These are phyloP conservation scores for Heliconius cydno DNA, from an alignment of 2,888 invertebrate species.

Conservation along the genomic window DNA sequence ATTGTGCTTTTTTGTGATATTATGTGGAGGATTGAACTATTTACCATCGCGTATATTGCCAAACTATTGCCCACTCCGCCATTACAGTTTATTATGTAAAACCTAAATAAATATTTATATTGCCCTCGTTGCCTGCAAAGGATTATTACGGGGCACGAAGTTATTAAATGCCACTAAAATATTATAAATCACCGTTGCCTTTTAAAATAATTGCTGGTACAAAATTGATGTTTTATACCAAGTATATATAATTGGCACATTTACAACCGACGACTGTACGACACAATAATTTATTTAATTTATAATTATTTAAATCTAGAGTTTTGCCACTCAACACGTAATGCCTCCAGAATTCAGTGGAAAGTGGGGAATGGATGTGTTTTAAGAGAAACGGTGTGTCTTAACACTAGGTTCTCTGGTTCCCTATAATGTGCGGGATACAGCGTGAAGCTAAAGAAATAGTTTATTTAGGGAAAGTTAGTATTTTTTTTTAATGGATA, in stretches of 20 bases:
- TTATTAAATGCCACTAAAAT: conserved; percentile 17
- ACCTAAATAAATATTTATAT: conserved; percentile 11
- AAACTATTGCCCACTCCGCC: not conserved
- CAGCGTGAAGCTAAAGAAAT: no score
- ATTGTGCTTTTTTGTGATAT: no score
- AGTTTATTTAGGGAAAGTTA: no score
- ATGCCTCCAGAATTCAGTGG: no score
- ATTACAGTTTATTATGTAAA: not conserved
- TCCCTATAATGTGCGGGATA: no score
- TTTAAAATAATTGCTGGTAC: conserved; percentile 19
- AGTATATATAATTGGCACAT: not conserved
- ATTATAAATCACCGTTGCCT: conserved; percentile 18
- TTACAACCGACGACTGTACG: conserved; percentile 7
- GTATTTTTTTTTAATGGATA: no score
- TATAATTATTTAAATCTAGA: not conserved
- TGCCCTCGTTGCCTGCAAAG: not conserved
- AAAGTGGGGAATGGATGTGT: no score
- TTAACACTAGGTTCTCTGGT: no score
- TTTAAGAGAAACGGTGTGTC: no score
- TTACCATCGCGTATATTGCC: not conserved
- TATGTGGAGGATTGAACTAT: not conserved
- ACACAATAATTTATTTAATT: not conserved
- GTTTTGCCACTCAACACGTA: not conserved
- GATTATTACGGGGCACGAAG: not conserved
- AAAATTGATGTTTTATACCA: conserved; percentile 18